Conservation (phyloP, 2,888 invertebrate genomes). For the Tenodera sinensis region DNA sequence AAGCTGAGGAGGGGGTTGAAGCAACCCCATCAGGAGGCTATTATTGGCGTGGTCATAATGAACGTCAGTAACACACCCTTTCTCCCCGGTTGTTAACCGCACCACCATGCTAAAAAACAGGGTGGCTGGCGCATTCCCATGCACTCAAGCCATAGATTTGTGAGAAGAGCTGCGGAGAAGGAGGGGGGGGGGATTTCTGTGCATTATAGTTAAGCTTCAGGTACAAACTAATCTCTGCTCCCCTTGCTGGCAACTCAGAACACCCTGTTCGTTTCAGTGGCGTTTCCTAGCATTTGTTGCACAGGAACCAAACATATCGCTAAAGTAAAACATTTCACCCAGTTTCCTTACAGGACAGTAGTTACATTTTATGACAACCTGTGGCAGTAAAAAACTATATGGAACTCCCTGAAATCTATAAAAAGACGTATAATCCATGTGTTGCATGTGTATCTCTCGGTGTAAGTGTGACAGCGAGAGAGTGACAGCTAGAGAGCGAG, state of each 20-base stretch:
- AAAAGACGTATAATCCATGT: too few relatives aligned
- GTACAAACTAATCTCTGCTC: neutral
- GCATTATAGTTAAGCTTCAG: neutral
- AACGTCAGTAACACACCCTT: neutral
- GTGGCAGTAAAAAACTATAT: too few relatives aligned
- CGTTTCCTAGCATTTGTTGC: too few relatives aligned
- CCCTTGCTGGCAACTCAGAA: neutral
- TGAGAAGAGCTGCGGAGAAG: neutral
- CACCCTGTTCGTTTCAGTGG: neutral
- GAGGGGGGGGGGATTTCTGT: neutral
- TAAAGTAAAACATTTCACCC: too few relatives aligned
- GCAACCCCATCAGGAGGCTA: neutral
- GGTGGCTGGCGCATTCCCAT: neutral
- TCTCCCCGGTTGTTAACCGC: neutral
- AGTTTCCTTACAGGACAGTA: too few relatives aligned
- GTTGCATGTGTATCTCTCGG: too few relatives aligned
- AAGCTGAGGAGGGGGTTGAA: neutral
- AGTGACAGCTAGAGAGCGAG: too few relatives aligned
- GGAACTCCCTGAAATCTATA: too few relatives aligned
- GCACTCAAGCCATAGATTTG: neutral
- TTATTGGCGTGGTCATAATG: conserved; percentile 9
- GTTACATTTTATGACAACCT: too few relatives aligned
- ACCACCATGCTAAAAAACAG: neutral
- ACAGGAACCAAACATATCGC: too few relatives aligned
- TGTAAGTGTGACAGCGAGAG: too few relatives aligned